Conservation (phyloP, 2,113 vertebrate species). For the Numida meleagris region DNA sequence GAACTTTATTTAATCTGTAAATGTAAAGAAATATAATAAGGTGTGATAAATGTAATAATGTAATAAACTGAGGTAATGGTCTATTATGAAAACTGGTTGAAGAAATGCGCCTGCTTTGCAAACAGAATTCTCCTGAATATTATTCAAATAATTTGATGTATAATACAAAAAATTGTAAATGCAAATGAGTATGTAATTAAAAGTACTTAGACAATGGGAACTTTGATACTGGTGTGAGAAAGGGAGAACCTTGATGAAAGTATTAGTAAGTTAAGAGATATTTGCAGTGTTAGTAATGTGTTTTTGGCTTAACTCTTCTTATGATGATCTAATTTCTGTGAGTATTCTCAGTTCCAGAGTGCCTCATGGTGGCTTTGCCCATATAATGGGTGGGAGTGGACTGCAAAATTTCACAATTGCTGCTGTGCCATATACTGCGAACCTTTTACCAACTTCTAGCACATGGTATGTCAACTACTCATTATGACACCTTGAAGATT, state of each 20-base stretch:
- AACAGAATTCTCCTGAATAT: neutral
- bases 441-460: constrained; percentile 95
- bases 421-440: constrained; percentile 92
- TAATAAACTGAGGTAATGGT: neutral
- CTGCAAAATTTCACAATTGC: constrained; percentile 97
- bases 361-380: constrained; percentile 97
- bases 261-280: neutral
- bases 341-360: constrained; percentile 89
- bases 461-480: constrained; percentile 86
- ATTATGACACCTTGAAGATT: neutral
- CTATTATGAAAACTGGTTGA: neutral
- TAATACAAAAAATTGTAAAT: neutral
- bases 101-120: neutral
- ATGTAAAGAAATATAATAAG: neutral
- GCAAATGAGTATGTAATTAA: neutral
- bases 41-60: neutral
- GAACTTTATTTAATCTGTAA: neutral
- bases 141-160: neutral
- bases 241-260: neutral
- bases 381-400: constrained; percentile 96
- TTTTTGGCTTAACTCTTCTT: neutral
- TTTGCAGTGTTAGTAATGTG: neutral
- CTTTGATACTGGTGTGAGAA: neutral
- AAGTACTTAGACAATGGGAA: neutral
- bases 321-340: constrained; percentile 3